Base-by-base conservation (phyloP, 1,140 invertebrate species). In the Agraylea sexmaculata region DNA sequence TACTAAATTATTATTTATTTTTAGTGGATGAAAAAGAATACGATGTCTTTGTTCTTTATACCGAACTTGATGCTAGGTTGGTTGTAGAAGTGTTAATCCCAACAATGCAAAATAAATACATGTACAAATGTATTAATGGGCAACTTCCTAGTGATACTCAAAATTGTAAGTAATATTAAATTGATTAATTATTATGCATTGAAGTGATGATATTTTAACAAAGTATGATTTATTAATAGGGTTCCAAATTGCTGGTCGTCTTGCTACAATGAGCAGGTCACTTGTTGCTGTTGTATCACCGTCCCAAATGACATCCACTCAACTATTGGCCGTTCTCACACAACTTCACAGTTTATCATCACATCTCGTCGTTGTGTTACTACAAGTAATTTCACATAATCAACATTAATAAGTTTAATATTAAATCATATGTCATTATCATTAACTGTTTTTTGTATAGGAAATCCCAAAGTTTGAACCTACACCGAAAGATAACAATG, bases 1-100 rank as follows among this genome's bases (percentile, higher is more conserved):
- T 6, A 31, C 7, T 31, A 6, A 8, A 6, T 15, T 15, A 31
- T 31, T 31, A 6, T 41, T 15, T 47, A n/a, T 47, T 40, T 43
- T 0, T 50, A 65, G 57, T 61, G 31, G 38, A 63, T 27, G 58
- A 64, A 34, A 68, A 64, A 43, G 62, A 64, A 41, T 68, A 64
- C 52, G 65, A 68, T 51, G 60, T 62, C 41, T 41, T 64, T 34
- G 62, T 68, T 27, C 58, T 63, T 37, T 66, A 57, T 54, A 63
- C 58, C 17, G 50, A 48, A 11, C 57, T 61, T 30, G 62, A 66
- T 53, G 56, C 51, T 1, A 56, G 58, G 45, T 38, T 64, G 45
- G 61, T 62, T 17, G 53, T 59, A 28, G 62, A 60, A 25, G 57
- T 58, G 31, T 46, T 68, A 35, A 52, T 66, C 38, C 62, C 62